These are phyloP conservation scores for Felis catus DNA, from an alignment of 2,113 vertebrate species.

Conservation along the genomic window F.catus_Fca126_mat1.0 CM031418.1:45626501-45627000, in stretches of 20 bases:
- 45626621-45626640: no score
- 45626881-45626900: neutral
- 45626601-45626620: no score
- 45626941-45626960: neutral
- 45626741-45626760: neutral
- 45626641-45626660: no score
- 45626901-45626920: neutral
- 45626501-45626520: no score
- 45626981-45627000: no score
- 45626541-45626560: no score
- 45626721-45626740: no score
- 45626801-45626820: neutral
- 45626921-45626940: neutral
- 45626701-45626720: no score
- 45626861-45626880: neutral
- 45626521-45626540: no score
- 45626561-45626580: no score
- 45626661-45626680: neutral
- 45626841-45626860: neutral
- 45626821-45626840: neutral
- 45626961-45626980: neutral
- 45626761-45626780: neutral
- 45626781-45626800: neutral
- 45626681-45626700: no score
- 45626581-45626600: no score